Conservation (phyloP, 2,888 invertebrate genomes). For the Nezara viridula region DNA sequence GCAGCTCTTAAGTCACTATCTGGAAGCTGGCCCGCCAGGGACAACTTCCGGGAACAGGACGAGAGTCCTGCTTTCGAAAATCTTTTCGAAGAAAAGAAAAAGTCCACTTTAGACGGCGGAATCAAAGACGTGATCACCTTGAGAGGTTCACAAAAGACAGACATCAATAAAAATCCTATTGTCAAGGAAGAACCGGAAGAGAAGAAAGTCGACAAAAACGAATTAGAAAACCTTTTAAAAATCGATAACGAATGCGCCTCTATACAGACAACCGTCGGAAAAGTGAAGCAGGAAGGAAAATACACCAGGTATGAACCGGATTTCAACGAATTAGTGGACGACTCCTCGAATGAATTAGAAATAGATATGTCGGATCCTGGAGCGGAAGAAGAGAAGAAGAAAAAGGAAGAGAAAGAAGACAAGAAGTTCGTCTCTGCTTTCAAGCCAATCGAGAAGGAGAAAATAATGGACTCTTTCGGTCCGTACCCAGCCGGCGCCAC, state of each 20-base stretch:
- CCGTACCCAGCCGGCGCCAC: constrained; percentile 80
- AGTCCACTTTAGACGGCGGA: constrained; percentile 72
- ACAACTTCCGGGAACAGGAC: constrained; percentile 77
- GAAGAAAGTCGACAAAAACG: constrained; percentile 68
- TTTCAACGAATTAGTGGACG: constrained; percentile 81
- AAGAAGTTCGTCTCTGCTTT: constrained; percentile 80
- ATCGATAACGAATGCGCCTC: constrained; percentile 72
- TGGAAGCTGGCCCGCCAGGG: constrained; percentile 83
- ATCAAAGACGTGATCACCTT: constrained; percentile 77
- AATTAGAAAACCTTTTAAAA: constrained; percentile 70
- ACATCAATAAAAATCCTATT: constrained; percentile 64
- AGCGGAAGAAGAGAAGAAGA: constrained; percentile 76
- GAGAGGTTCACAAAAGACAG: constrained; percentile 68
- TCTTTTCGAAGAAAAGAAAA: constrained; percentile 86
- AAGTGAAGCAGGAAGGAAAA: constrained; percentile 63
- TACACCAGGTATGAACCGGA: constrained; percentile 78
- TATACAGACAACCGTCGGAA: constrained; percentile 70
- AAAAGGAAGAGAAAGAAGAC: constrained; percentile 66
- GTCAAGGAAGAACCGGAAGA: constrained; percentile 61
- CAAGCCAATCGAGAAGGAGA: constrained; percentile 80
- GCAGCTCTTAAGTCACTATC: constrained; percentile 89
- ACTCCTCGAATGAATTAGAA: constrained; percentile 83
- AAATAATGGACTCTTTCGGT: constrained; percentile 72
- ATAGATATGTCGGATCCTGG: constrained; percentile 83
- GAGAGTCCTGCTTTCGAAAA: constrained; percentile 87